Conservation (phyloP, 2,797 vertebrate species). For the Leptoclinus maculatus region DNA sequence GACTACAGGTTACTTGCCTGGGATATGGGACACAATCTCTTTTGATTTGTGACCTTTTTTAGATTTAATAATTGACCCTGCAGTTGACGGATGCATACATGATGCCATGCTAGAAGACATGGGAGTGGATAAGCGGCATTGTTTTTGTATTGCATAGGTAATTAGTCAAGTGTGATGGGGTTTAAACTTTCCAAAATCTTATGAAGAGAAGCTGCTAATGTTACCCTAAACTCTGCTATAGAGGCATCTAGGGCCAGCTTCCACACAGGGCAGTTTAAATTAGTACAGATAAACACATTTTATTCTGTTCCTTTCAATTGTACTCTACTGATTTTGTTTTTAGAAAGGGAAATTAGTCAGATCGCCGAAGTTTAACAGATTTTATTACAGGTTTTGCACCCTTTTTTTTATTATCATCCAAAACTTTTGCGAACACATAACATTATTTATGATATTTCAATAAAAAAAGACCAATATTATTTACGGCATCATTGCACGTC, state of each 20-base stretch:
- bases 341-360: neutral
- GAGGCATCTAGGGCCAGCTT: neutral
- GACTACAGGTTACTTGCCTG: neutral
- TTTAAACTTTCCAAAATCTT: neutral
- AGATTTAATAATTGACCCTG: neutral
- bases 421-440: neutral
- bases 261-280: neutral
- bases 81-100: neutral
- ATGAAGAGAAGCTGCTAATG: neutral
- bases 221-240: neutral
- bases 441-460: neutral
- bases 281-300: neutral
- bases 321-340: too few species aligned
- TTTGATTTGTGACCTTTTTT: neutral
- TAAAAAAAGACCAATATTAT: neutral
- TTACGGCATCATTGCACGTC: neutral
- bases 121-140: neutral
- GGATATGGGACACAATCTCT: neutral
- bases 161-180: neutral
- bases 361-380: neutral
- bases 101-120: neutral
- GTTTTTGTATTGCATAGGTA: neutral
- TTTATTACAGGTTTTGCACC: neutral
- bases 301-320: neutral
- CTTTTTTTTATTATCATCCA: neutral